Evolutionary conservation across 53 echinoderm and acorn worm genomes (phyloP), one percentile per base, ranked within the genome.

Genomic region (Astropecten irregularis): DNA sequence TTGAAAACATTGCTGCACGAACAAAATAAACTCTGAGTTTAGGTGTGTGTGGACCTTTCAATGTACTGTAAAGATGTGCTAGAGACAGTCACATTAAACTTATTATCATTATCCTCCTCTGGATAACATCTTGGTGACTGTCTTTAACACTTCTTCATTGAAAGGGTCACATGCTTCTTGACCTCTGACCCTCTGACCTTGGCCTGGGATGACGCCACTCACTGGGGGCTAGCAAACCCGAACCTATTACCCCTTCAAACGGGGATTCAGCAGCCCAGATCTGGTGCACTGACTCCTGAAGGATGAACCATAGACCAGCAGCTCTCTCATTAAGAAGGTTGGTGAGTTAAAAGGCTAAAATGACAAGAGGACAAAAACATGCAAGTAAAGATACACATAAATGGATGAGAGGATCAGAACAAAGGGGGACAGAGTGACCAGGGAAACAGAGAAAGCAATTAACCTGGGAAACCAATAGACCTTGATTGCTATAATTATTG

Each of bases 111-210:
- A 23, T 37, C 33, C 35, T 8, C 4, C 8, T 34, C 49, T 50
- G 50, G 22, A 73, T 9, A 46, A 56, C 33, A 49, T 31, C n/a
- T n/a, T 84, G 39, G 57, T 84, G 84, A 84, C 84, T 84, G 25
- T 70, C 56, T 84, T 57, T 84, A 69, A 69, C 49, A 84, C 70
- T 70, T 84, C 84, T 84, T 69, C 69, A 69, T 84, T 84, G 28
- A 57, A 56, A 69, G 66, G 84, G 70, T 69, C 84, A 60, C 69
- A 59, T 70, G 39, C 49, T 50, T 26, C 56, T 15, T 34, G 57
- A 40, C 74, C 74, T 36, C 57, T 84, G 71, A 50, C 60, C 83
- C 70, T 69, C 70, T 69, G 67, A 69, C 71, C 30, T 13, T 51
- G 51, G 27, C 32, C 40, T 19, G 70, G n/a, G n/a, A n/a, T n/a